phyloP scores from a whole-genome alignment of 2,797 vertebrate species.

The Rhabdophis nuchalis region DNA sequence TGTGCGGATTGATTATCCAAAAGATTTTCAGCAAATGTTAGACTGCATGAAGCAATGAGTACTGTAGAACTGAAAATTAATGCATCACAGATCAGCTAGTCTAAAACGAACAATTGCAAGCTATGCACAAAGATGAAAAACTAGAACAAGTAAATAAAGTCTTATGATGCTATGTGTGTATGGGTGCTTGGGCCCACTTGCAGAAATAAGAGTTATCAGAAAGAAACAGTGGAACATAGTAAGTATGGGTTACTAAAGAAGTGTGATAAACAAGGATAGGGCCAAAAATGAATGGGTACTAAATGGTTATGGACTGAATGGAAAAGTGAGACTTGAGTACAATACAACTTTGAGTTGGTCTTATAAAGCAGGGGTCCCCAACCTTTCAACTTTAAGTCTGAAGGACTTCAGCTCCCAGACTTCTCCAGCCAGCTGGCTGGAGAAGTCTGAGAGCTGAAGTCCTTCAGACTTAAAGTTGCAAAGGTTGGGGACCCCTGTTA shows the following conservation, averaged over 20 bases:
- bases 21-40: background rate
- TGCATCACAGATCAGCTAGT: background rate
- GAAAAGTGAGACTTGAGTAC: background rate
- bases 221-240: background rate
- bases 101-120: background rate
- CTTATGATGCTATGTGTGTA: background rate
- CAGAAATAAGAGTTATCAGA: background rate
- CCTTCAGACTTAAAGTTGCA: too few relatives aligned
- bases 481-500: too few relatives aligned
- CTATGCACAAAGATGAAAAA: background rate
- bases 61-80: background rate
- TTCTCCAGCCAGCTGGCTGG: too few relatives aligned
- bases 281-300: background rate
- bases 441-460: too few relatives aligned
- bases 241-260: background rate
- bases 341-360: background rate
- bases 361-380: too few relatives aligned
- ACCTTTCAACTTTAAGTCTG: too few relatives aligned
- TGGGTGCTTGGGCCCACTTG: background rate
- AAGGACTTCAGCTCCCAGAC: too few relatives aligned
- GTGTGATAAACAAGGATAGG: background rate
- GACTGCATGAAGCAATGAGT: background rate
- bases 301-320: background rate
- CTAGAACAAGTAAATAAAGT: background rate
- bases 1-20: background rate